Evolutionary conservation across 2,888 invertebrate species (phyloP).

Genomic region (Brassicogethes aeneus): DNA sequence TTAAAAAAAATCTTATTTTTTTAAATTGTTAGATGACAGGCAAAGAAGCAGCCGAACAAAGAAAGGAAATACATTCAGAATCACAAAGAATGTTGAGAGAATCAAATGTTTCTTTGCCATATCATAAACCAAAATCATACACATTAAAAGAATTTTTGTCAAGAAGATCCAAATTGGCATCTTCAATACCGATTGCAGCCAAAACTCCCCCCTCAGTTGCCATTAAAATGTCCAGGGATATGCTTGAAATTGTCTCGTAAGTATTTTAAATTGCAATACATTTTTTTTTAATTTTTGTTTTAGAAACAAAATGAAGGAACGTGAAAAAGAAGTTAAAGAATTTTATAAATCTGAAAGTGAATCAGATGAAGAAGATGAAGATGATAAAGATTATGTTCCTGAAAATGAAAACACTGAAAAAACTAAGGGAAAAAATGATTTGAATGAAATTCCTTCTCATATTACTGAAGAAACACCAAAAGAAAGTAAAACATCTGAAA

Average conservation of each 20-base stretch:
- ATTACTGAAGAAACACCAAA: background rate
- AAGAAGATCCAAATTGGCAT: constrained; percentile 41
- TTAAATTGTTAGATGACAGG: constrained; percentile 49
- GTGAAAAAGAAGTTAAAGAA: constrained; percentile 64
- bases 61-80: constrained; percentile 73
- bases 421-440: background rate
- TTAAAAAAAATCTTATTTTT: constrained; percentile 6
- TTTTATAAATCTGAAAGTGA: constrained; percentile 69
- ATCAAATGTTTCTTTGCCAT: constrained; percentile 67
- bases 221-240: constrained; percentile 60
- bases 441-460: background rate
- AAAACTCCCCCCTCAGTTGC: constrained; percentile 39
- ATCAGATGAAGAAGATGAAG: constrained; percentile 35
- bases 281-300: too few species aligned
- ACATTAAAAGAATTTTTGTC: constrained; percentile 71
- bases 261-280: constrained; percentile 31
- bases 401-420: constrained; percentile 7
- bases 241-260: constrained; percentile 58
- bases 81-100: constrained; percentile 75
- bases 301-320: constrained; percentile 59
- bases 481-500: background rate
- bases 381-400: constrained; percentile 17
- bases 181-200: constrained; percentile 31
- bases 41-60: constrained; percentile 58
- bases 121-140: constrained; percentile 75